phyloP scores from a whole-genome alignment of 2,797 vertebrate species.

The Meriones psammophilus region DNA sequence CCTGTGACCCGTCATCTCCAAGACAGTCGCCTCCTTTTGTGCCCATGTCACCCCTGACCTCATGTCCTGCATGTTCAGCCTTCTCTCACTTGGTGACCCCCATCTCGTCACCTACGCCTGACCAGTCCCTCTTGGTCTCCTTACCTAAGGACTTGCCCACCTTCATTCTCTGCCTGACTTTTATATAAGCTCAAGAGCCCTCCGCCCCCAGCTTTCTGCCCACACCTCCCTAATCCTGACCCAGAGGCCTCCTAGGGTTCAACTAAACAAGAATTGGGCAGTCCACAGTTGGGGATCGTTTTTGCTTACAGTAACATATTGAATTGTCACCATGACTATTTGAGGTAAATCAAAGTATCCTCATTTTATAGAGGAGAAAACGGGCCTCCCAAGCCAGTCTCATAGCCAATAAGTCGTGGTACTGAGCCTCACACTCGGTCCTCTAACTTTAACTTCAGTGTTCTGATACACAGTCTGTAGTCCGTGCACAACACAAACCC shows the following conservation, averaged over 20 bases:
- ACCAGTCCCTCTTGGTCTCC: constrained; percentile 23
- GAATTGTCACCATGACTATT: not conserved
- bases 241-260: not conserved
- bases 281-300: constrained; percentile 14
- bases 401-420: not conserved
- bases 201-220: not conserved
- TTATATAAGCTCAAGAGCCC: not conserved
- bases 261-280: constrained; percentile 1
- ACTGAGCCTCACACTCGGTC: not conserved
- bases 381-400: constrained; percentile 27
- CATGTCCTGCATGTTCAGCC: not conserved
- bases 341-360: not conserved
- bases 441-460: constrained; percentile 45
- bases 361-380: constrained; percentile 53
- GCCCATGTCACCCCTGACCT: not conserved
- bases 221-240: not conserved
- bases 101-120: constrained; percentile 34
- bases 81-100: constrained; percentile 22
- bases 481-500: not conserved
- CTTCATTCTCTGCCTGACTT: not conserved
- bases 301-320: constrained; percentile 1
- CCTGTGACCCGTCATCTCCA: not conserved
- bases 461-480: not conserved
- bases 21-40: not conserved
- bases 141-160: not conserved